A percentile compares a stretch with the other conserved stretches of the same genome.
phyloP scores from a whole-genome alignment of 1,140 invertebrate species.

The Aphidius gifuensis region DNA sequence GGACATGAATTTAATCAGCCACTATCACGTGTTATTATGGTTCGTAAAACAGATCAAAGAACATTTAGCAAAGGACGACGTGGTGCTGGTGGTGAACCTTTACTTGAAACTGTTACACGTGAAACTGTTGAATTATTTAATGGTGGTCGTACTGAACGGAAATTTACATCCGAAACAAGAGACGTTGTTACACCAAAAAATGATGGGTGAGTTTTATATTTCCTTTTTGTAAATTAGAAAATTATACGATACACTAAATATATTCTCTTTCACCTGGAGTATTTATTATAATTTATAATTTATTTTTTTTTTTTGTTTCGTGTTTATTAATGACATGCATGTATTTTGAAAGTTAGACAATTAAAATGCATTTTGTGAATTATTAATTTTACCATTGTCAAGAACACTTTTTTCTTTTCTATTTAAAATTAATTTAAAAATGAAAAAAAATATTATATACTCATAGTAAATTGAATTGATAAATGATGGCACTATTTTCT shows the following conservation, averaged over 20 bases:
- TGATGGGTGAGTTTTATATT: conserved; percentile 41
- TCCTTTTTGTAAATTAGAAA: neutral
- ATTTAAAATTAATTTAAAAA: too few species aligned
- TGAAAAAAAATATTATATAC: too few species aligned
- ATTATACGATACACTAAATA: conserved; percentile 2
- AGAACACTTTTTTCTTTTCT: too few species aligned
- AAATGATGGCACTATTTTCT: too few species aligned
- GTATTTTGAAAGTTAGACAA: neutral
- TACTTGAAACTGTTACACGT: conserved; percentile 59
- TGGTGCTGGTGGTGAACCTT: conserved; percentile 51
- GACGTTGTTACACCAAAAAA: conserved; percentile 54
- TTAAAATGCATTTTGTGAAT: too few species aligned
- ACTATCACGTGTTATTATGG: conserved; percentile 62
- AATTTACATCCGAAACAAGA: conserved; percentile 60
- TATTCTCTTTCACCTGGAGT: neutral
- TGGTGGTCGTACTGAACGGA: conserved; percentile 58
- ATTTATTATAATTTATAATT: conserved; percentile 22
- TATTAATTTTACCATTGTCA: too few species aligned
- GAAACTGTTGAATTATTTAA: conserved; percentile 62
- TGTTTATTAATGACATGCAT: neutral
- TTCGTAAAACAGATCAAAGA: conserved; percentile 62
- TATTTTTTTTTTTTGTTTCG: neutral
- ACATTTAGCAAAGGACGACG: conserved; percentile 55
- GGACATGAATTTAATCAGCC: conserved; percentile 60
- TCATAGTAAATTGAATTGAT: too few species aligned